Conservation (phyloP, 2,888 invertebrate genomes). For the Lepas anatifera region DNA sequence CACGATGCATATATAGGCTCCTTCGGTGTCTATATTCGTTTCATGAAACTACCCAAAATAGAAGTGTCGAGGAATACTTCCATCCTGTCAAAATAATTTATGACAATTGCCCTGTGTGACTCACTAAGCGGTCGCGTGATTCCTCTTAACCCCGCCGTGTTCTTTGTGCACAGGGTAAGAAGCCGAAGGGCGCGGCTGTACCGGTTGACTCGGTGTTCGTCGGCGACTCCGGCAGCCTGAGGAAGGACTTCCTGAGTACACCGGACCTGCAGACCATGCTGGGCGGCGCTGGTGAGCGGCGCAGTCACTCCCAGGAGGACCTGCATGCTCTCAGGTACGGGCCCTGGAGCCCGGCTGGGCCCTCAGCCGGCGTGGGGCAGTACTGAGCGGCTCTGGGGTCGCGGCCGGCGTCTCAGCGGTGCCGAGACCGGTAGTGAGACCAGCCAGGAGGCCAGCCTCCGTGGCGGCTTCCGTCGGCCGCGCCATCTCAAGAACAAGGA, state of each 20-base stretch:
- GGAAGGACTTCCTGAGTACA: conserved; percentile 78
- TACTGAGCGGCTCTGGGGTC: conserved; percentile 19
- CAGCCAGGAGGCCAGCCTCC: conserved; percentile 34
- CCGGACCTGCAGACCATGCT: conserved; percentile 47
- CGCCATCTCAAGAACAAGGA: conserved; percentile 54
- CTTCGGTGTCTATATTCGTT: no score
- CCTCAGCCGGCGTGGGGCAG: conserved; percentile 20
- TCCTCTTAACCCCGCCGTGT: no score
- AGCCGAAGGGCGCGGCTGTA: neutral
- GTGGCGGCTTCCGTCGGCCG: conserved; percentile 70
- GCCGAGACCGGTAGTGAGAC: conserved; percentile 13
- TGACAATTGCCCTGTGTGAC: no score
- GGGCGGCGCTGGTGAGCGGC: conserved; percentile 19
- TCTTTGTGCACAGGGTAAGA: conserved; percentile 16
- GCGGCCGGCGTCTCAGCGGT: neutral
- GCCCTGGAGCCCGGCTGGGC: conserved; percentile 19
- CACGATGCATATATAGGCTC: no score
- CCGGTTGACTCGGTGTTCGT: conserved; percentile 12
- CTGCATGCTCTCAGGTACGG: conserved; percentile 23
- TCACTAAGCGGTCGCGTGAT: no score
- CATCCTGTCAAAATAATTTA: no score
- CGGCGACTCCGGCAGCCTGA: conserved; percentile 37
- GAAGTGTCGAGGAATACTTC: no score
- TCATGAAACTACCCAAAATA: no score
- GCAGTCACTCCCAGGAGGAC: conserved; percentile 46